Conservation (phyloP, 1,140 invertebrate species). For the Drosophila sechellia region DNA sequence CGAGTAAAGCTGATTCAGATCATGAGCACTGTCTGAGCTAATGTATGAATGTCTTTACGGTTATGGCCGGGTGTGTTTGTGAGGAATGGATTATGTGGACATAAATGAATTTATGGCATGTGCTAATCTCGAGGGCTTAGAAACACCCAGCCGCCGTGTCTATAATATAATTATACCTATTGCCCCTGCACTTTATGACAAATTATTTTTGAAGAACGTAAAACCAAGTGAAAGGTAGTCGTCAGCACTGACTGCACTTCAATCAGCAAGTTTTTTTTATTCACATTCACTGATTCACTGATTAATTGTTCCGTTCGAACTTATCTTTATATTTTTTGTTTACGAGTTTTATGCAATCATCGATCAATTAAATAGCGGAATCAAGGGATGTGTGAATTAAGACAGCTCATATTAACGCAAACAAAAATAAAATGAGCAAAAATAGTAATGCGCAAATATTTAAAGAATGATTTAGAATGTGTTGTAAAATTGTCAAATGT, state of each 20-base stretch:
- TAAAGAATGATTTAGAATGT: neutral
- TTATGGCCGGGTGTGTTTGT: constrained; percentile 23
- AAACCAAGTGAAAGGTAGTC: neutral
- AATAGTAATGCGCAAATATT: neutral
- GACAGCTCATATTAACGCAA: neutral
- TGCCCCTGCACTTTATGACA: neutral
- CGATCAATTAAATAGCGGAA: neutral
- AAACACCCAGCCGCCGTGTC: neutral
- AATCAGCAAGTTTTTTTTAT: neutral
- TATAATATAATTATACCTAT: neutral
- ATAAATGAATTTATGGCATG: constrained; percentile 73
- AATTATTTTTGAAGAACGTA: neutral
- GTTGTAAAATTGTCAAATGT: neutral
- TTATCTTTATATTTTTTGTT: neutral
- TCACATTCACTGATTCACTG: neutral
- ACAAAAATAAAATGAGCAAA: neutral
- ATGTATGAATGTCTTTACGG: constrained; percentile 44
- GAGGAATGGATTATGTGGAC: constrained; percentile 55
- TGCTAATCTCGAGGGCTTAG: constrained; percentile 59
- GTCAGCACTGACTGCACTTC: neutral
- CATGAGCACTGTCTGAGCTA: constrained; percentile 41
- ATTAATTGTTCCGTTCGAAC: neutral
- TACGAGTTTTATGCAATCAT: neutral
- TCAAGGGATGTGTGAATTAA: neutral
- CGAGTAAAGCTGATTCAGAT: constrained; percentile 12